Evolutionary conservation across 2,888 invertebrate genomes (phyloP).

Genomic region (Polyommatus icarus): DNA sequence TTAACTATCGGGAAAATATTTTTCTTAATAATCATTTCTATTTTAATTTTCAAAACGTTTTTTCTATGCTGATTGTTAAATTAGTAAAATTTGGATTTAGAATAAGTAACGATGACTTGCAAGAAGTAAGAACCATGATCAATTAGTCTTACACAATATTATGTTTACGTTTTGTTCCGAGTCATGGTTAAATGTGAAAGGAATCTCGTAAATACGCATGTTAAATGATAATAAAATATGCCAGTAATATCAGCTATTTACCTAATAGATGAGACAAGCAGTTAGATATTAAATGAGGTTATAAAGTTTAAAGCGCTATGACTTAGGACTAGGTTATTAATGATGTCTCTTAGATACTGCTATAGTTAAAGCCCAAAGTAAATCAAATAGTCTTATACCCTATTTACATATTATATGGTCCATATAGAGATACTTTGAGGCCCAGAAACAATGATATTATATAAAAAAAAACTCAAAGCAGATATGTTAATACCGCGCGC

Average conservation of each 20-base stretch:
- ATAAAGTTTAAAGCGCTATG: too few relatives aligned
- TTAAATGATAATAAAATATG: background rate
- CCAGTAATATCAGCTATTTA: background rate
- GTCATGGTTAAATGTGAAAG: slow-evolving; percentile 27
- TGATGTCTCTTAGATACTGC: too few relatives aligned
- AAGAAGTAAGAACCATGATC: background rate
- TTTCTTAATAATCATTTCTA: background rate
- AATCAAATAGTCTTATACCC: too few relatives aligned
- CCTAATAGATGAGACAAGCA: background rate
- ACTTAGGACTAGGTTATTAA: too few relatives aligned
- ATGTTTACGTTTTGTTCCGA: slow-evolving; percentile 19
- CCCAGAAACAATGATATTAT: too few relatives aligned
- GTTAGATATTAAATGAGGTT: too few relatives aligned
- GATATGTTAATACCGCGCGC: too few relatives aligned
- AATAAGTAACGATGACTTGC: background rate
- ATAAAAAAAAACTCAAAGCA: too few relatives aligned
- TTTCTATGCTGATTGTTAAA: background rate
- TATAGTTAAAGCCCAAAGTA: too few relatives aligned
- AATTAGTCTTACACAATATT: background rate
- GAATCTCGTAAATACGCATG: background rate
- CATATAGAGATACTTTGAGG: too few relatives aligned
- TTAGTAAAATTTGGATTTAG: background rate
- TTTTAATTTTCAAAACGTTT: background rate
- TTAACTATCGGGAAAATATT: background rate
- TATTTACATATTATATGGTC: too few relatives aligned